A percentile compares a stretch with the other conserved stretches of the same genome.
phyloP scores from a whole-genome alignment of 2,888 invertebrate genomes.

The Orthonevra nobilis region DNA sequence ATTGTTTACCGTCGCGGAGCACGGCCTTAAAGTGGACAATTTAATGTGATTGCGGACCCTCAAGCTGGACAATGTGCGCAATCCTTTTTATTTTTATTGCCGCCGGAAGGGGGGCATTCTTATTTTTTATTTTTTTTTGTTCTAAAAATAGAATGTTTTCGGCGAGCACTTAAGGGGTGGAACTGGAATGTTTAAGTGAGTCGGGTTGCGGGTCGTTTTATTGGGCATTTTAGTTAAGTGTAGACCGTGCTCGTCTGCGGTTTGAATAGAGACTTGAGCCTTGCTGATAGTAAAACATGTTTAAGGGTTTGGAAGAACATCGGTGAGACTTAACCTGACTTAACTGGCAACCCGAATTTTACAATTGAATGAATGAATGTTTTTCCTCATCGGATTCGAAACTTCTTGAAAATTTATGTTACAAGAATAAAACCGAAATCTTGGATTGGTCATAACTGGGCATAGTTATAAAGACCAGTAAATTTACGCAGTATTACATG shows the following conservation, averaged over 20 bases:
- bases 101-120: not conserved
- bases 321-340: too few species aligned
- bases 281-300: too few species aligned
- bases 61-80: constrained; percentile 22
- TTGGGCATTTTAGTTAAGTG: constrained; percentile 16
- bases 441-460: too few species aligned
- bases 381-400: too few species aligned
- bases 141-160: constrained; percentile 55
- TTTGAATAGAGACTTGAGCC: too few species aligned
- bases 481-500: too few species aligned
- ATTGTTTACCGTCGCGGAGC: not conserved
- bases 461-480: too few species aligned
- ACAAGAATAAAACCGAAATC: too few species aligned
- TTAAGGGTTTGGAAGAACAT: too few species aligned
- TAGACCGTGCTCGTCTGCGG: not conserved
- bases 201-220: constrained; percentile 22
- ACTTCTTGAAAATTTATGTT: too few species aligned
- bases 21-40: constrained; percentile 47
- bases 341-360: too few species aligned
- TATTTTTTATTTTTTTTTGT: constrained; percentile 26
- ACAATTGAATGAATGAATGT: too few species aligned
- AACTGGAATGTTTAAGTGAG: constrained; percentile 42
- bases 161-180: constrained; percentile 32
- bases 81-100: constrained; percentile 15
- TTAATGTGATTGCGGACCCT: constrained; percentile 42